Conservation (phyloP, 2,113 vertebrate species). For the Neopipo cinnamomea region DNA sequence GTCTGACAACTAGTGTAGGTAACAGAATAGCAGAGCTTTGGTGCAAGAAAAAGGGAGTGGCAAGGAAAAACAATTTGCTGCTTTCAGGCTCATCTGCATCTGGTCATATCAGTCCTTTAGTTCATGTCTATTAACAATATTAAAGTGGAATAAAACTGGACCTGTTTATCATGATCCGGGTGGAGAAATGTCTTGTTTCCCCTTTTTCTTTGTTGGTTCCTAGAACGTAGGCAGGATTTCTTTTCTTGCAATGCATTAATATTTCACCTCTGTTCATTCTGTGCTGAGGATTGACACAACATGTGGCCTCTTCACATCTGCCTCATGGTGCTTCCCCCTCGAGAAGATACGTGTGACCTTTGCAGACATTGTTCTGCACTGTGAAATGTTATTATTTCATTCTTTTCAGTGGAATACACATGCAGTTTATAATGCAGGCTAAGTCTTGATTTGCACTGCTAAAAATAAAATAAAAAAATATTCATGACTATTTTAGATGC, state of each 20-base stretch:
- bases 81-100: not conserved
- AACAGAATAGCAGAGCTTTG: not conserved
- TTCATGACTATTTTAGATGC: not conserved
- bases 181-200: not conserved
- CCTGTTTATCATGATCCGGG: not conserved
- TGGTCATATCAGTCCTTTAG: not conserved
- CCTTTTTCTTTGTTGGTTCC: not conserved
- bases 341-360: not conserved
- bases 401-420: not conserved
- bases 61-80: not conserved
- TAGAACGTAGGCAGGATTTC: not conserved
- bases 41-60: not conserved
- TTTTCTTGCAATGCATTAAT: not conserved
- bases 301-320: constrained; percentile 12
- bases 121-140: fast-evolving
- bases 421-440: not conserved
- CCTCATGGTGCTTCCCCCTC: not conserved
- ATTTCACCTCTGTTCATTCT: constrained; percentile 15
- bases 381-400: not conserved
- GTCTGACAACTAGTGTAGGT: not conserved
- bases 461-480: not conserved
- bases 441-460: not conserved
- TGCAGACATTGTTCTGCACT: not conserved
- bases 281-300: not conserved
- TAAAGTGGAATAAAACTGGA: not conserved